These are phyloP conservation scores for Eulemur coronatus DNA, from an alignment of 2,797 vertebrate genomes.

Conservation along the genomic window DNA sequence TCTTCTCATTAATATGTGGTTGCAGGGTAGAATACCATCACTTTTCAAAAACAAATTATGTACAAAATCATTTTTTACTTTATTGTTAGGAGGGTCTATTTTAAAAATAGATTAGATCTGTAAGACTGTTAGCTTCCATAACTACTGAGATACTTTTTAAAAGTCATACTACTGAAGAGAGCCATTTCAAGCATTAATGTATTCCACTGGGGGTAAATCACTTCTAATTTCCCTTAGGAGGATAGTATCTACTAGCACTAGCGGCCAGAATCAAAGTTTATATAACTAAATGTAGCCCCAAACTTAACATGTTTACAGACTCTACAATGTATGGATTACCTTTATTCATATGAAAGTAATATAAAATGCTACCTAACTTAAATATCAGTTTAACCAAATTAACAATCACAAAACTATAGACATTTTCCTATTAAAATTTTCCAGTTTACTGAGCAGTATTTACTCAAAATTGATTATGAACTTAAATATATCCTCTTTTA, in stretches of 20 bases:
- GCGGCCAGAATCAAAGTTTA: conserved; percentile 10
- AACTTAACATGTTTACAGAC: conserved; percentile 55
- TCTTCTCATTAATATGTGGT: conserved; percentile 3
- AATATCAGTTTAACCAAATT: conserved; percentile 74
- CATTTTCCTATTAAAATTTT: conserved; percentile 73
- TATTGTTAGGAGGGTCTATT: conserved; percentile 39
- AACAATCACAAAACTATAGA: conserved; percentile 79
- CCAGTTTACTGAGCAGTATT: conserved; percentile 70
- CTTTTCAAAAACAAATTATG: conserved; percentile 48
- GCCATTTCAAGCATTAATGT: background rate
- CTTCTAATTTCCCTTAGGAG: conserved; percentile 13
- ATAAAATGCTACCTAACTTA: conserved; percentile 78
- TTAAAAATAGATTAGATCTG: conserved; percentile 29
- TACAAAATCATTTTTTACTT: conserved; percentile 36
- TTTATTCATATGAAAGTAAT: conserved; percentile 82
- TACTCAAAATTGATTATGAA: conserved; percentile 70
- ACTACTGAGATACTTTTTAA: background rate
- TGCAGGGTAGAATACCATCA: background rate
- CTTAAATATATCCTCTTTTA: conserved; percentile 62
- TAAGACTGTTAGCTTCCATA: conserved; percentile 17
- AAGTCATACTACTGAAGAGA: background rate
- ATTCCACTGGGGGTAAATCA: background rate
- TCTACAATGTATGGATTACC: conserved; percentile 75
- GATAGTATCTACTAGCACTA: background rate
- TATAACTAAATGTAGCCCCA: conserved; percentile 30